Conservation (phyloP, 30 jellyfish, hydroid and myxozoan species). For the Aurelia sp. region DNA sequence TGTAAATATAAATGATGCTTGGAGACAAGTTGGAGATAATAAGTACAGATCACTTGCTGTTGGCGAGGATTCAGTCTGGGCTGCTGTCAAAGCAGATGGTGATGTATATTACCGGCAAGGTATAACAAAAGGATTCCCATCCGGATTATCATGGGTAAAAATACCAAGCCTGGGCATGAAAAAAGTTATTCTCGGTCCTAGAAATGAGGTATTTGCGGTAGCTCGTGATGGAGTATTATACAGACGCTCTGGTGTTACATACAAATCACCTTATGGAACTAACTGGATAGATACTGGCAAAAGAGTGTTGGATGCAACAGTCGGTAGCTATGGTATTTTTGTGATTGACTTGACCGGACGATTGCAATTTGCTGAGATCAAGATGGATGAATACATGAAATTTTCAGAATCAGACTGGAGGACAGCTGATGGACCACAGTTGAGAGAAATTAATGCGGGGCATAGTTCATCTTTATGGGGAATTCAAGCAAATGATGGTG, state of each 20-base stretch:
- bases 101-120: slow-evolving; percentile 31
- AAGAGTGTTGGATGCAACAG: slow-evolving; percentile 20
- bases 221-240: slow-evolving; percentile 6
- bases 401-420: slow-evolving; percentile 1
- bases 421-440: slow-evolving; percentile 12
- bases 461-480: slow-evolving; percentile 76
- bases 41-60: slow-evolving; percentile 17
- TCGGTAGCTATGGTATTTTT: slow-evolving; percentile 48
- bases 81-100: background rate
- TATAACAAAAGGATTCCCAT: slow-evolving; percentile 9
- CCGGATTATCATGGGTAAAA: slow-evolving; percentile 34
- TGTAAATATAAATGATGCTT: background rate
- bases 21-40: slow-evolving; percentile 20
- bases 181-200: slow-evolving; percentile 25
- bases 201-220: slow-evolving; percentile 14
- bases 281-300: slow-evolving; percentile 27
- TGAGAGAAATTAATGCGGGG: slow-evolving; percentile 64
- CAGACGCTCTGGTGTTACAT: slow-evolving; percentile 34
- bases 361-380: slow-evolving; percentile 15
- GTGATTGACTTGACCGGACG: slow-evolving; percentile 11
- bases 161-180: slow-evolving; percentile 9
- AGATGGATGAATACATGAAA: background rate
- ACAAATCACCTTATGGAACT: slow-evolving; percentile 32
- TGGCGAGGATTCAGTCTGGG: slow-evolving; percentile 49
- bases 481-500: slow-evolving; percentile 39